Percentiles rank a stretch among this genome's conserved stretches.
These are phyloP conservation scores for Hucho hucho DNA, from an alignment of 2,113 vertebrate genomes.

Conservation along the genomic window DNA sequence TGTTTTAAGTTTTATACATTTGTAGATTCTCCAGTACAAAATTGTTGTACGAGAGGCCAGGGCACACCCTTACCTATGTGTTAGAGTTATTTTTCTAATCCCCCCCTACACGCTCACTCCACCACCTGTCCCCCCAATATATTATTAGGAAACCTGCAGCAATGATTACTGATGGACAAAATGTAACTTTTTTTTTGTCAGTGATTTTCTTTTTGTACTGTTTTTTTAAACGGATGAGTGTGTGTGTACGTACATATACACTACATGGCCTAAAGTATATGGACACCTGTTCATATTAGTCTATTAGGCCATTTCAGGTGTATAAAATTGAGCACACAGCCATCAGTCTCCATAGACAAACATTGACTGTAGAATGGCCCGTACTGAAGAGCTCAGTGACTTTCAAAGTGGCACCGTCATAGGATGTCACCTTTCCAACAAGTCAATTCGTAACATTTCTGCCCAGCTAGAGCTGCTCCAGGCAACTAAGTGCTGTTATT, in stretches of 20 bases:
- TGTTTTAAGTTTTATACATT: constrained; percentile 40
- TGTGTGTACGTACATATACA: constrained; percentile 58
- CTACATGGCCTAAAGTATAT: too few relatives aligned
- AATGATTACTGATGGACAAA: constrained; percentile 87
- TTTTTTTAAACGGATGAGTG: constrained; percentile 72
- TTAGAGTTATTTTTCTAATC: constrained; percentile 41
- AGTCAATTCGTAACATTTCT: too few relatives aligned
- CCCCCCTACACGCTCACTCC: constrained; percentile 33
- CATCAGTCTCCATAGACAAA: too few relatives aligned
- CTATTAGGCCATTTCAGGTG: too few relatives aligned
- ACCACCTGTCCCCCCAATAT: constrained; percentile 28
- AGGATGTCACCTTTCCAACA: too few relatives aligned
- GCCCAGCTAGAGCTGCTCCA: too few relatives aligned
- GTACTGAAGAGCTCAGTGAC: too few relatives aligned
- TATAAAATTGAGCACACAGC: too few relatives aligned
- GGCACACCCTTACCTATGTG: constrained; percentile 55
- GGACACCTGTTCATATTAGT: too few relatives aligned
- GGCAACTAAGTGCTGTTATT: too few relatives aligned
- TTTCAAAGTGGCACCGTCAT: too few relatives aligned
- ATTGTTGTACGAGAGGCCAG: constrained; percentile 32
- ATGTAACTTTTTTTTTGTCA: constrained; percentile 84
- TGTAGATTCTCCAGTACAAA: constrained; percentile 40
- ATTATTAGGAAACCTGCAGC: constrained; percentile 72
- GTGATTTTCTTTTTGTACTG: constrained; percentile 89
- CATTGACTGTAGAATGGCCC: too few relatives aligned